Conservation (phyloP, 2,113 vertebrate genomes). For the Tautogolabrus adspersus region DNA sequence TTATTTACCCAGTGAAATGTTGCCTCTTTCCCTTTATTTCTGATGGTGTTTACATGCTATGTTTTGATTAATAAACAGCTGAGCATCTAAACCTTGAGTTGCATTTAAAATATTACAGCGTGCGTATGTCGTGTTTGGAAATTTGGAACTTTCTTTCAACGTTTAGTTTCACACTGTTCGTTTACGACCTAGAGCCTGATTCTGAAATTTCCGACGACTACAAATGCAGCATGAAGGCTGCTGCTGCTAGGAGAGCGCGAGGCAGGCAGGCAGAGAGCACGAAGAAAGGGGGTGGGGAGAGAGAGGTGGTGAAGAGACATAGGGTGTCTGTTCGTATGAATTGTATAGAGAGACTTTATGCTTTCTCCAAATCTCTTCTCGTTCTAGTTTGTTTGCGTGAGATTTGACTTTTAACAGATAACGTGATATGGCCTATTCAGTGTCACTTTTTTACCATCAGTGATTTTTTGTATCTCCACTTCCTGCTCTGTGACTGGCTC, state of each 20-base stretch:
- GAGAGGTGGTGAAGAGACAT: slow-evolving; percentile 60
- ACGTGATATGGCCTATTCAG: slow-evolving; percentile 31
- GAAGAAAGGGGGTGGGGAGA: slow-evolving; percentile 70
- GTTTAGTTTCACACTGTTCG: background rate
- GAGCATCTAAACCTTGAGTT: too few relatives aligned
- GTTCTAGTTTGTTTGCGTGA: slow-evolving; percentile 30
- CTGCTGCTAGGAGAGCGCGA: slow-evolving; percentile 78
- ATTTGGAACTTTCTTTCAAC: background rate
- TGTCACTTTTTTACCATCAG: slow-evolving; percentile 57
- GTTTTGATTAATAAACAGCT: background rate
- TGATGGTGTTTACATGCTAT: background rate
- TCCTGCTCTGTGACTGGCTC: slow-evolving; percentile 80
- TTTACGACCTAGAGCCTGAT: slow-evolving; percentile 1
- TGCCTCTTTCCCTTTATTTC: too few relatives aligned
- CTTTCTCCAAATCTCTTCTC: slow-evolving; percentile 54
- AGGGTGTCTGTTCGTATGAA: slow-evolving; percentile 69
- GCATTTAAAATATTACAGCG: background rate
- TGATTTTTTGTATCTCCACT: slow-evolving; percentile 79
- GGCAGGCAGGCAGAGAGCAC: slow-evolving; percentile 73
- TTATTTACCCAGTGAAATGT: background rate
- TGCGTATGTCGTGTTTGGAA: background rate
- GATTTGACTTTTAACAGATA: slow-evolving; percentile 47
- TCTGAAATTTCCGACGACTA: background rate
- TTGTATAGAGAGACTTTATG: slow-evolving; percentile 62
- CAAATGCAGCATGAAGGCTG: slow-evolving; percentile 70